phyloP scores from a whole-genome alignment of 2,113 vertebrate species.

The Anolis sagrei region DNA sequence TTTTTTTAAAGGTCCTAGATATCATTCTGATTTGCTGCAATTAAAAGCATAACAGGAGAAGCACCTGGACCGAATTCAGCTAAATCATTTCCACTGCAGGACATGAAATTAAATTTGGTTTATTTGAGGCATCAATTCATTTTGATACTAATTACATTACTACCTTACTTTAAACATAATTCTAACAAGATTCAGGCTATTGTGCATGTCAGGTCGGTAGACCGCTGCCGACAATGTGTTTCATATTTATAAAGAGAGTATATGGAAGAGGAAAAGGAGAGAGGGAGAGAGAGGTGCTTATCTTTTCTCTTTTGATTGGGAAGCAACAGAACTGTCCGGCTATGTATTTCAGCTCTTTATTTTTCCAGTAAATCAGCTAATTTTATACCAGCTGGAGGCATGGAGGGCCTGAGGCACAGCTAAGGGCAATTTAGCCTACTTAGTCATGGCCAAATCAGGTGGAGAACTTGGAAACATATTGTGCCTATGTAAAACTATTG shows the following conservation, averaged over 20 bases:
- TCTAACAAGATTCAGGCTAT: constrained; percentile 52
- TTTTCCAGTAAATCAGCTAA: constrained; percentile 75
- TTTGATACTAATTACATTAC: constrained; percentile 76
- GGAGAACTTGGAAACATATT: constrained; percentile 54
- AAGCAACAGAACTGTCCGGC: constrained; percentile 75
- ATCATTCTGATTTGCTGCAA: constrained; percentile 65
- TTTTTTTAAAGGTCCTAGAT: constrained; percentile 38
- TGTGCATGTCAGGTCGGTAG: constrained; percentile 58
- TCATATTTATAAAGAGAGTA: constrained; percentile 50
- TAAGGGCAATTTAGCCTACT: constrained; percentile 72
- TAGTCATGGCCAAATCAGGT: constrained; percentile 54
- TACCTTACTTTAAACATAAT: constrained; percentile 66
- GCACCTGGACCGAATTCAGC: constrained; percentile 70
- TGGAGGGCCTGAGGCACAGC: constrained; percentile 74
- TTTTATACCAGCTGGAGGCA: constrained; percentile 77
- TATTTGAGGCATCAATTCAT: constrained; percentile 73
- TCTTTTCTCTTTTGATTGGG: constrained; percentile 73
- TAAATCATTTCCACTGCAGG: constrained; percentile 66
- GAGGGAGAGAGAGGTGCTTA: constrained; percentile 46
- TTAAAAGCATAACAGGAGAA: constrained; percentile 72
- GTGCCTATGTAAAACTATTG: constrained; percentile 55
- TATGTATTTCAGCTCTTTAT: constrained; percentile 74
- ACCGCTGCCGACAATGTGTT: constrained; percentile 44
- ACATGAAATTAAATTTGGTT: constrained; percentile 77
- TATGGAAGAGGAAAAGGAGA: constrained; percentile 5